These are phyloP conservation scores for Acrossocheilus fasciatus DNA, from an alignment of 2,797 vertebrate genomes.

Conservation along the genomic window DNA sequence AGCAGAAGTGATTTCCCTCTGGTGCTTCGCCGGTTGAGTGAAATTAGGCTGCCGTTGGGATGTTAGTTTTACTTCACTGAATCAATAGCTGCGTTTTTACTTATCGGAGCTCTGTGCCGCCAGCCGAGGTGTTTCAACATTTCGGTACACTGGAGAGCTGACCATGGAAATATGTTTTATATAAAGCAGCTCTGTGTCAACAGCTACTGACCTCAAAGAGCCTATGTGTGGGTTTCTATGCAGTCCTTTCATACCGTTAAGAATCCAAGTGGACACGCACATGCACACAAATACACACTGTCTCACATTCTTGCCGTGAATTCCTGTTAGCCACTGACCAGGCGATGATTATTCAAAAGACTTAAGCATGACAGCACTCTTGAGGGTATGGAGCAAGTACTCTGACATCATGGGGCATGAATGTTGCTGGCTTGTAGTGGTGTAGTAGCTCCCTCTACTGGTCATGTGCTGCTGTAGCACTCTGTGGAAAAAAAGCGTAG, in stretches of 20 bases:
- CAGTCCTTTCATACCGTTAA: constrained; percentile 58
- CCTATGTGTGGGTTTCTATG: constrained; percentile 62
- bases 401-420: constrained; percentile 60
- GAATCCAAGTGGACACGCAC: constrained; percentile 40
- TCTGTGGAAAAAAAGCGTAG: neutral
- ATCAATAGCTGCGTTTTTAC: constrained; percentile 49
- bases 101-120: constrained; percentile 17
- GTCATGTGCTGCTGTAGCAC: neutral
- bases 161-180: constrained; percentile 52
- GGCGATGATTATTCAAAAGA: constrained; percentile 72
- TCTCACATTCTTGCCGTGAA: constrained; percentile 63
- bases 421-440: constrained; percentile 14
- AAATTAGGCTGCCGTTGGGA: constrained; percentile 21
- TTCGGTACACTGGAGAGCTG: constrained; percentile 26
- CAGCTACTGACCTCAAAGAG: constrained; percentile 58
- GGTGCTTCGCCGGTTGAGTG: constrained; percentile 11
- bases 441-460: constrained; percentile 70
- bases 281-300: constrained; percentile 59
- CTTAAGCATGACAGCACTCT: constrained; percentile 60
- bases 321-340: constrained; percentile 64
- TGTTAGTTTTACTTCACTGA: constrained; percentile 47
- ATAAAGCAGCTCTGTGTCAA: constrained; percentile 63
- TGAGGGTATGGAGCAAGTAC: constrained; percentile 62
- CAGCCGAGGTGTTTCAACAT: constrained; percentile 51
- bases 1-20: constrained; percentile 32